These are phyloP conservation scores for Micrastur ruficollis DNA, from an alignment of 2,797 vertebrate genomes.

Conservation along the genomic window DNA sequence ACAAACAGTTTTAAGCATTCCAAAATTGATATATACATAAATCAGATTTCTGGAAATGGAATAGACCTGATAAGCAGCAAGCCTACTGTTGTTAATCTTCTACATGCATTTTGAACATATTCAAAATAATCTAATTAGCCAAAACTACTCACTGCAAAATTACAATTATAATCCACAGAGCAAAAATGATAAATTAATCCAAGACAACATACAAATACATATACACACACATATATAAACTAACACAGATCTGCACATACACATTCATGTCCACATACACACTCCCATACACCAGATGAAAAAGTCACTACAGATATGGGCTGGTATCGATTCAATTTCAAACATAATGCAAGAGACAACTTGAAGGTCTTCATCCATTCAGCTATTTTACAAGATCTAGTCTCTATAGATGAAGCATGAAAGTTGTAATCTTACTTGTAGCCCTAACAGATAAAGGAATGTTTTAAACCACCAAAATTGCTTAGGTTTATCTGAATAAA, in stretches of 20 bases:
- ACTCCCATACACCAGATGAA: not conserved
- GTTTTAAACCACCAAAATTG: not conserved
- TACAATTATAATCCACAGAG: not conserved
- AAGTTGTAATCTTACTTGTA: not conserved
- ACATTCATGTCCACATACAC: not conserved
- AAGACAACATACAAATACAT: not conserved
- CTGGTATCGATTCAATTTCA: not conserved
- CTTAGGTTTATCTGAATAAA: not conserved
- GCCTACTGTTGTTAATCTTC: not conserved
- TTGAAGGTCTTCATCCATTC: not conserved
- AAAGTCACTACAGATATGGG: not conserved
- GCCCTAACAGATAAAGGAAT: not conserved
- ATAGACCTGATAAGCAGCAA: not conserved
- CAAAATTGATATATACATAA: not conserved
- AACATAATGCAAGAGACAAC: not conserved
- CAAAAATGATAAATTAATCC: not conserved
- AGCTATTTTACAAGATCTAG: not conserved
- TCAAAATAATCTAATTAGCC: not conserved
- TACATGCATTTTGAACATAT: not conserved
- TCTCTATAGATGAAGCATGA: not conserved
- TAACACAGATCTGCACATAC: not conserved
- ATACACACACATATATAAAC: rapidly evolving
- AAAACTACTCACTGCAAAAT: not conserved
- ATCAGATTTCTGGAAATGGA: not conserved
- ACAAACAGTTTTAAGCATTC: not conserved